A percentile compares a stretch with the other conserved stretches of the same genome.
phyloP scores from a whole-genome alignment of 1,140 invertebrate genomes.

The Orussus abietinus region DNA sequence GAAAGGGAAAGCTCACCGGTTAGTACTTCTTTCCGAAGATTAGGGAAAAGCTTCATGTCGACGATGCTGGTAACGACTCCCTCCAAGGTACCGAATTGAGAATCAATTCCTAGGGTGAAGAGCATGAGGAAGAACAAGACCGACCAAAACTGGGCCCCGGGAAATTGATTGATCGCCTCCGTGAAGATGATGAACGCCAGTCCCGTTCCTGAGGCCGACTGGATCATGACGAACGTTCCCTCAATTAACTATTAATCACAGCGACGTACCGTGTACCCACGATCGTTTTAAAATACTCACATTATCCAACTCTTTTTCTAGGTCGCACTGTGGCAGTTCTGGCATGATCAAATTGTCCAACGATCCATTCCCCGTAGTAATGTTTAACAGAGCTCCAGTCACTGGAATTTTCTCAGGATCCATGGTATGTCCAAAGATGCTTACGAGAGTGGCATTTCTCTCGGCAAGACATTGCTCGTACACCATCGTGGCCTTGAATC shows the following conservation, averaged over 20 bases:
- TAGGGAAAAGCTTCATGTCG: constrained; percentile 92
- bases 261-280: too few species aligned
- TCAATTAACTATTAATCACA: too few species aligned
- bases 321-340: constrained; percentile 69
- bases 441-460: constrained; percentile 59
- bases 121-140: constrained; percentile 94
- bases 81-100: constrained; percentile 91
- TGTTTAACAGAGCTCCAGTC: constrained; percentile 54
- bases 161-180: constrained; percentile 94
- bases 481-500: constrained; percentile 84
- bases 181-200: constrained; percentile 95
- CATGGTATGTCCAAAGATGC: constrained; percentile 53
- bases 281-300: too few species aligned
- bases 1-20: constrained; percentile 73
- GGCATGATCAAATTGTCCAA: constrained; percentile 60
- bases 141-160: constrained; percentile 90
- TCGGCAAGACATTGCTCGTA: constrained; percentile 71
- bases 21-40: constrained; percentile 85
- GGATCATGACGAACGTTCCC: constrained; percentile 39
- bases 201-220: constrained; percentile 91
- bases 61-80: constrained; percentile 94
- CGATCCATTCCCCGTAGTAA: constrained; percentile 58
- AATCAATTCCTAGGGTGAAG: constrained; percentile 91
- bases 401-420: constrained; percentile 54
- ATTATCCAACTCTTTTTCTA: constrained; percentile 84